Evolutionary conservation across 2,888 invertebrate genomes (phyloP).

Genomic region (Saturnia japonica): DNA sequence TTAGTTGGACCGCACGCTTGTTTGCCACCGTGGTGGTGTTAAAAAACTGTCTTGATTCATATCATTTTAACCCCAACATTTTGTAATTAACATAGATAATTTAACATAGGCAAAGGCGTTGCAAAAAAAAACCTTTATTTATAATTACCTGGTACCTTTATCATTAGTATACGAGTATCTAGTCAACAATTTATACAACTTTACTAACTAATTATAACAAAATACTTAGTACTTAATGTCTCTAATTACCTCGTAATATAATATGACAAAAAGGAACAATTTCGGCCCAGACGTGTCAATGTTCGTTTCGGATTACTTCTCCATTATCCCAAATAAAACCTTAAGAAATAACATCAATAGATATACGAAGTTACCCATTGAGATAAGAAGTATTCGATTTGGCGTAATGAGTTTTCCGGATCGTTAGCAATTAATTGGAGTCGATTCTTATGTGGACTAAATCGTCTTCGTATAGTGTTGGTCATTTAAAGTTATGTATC

Average conservation of each 20-base stretch:
- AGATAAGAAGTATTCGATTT: constrained; percentile 38
- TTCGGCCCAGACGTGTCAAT: background rate
- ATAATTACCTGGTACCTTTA: too few species aligned
- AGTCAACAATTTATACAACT: background rate
- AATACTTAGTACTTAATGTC: background rate
- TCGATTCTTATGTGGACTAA: constrained; percentile 33
- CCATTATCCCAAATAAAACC: constrained; percentile 7
- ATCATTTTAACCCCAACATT: too few species aligned
- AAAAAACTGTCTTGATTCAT: too few species aligned
- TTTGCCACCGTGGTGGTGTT: too few species aligned
- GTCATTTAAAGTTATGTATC: constrained; percentile 13
- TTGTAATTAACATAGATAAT: too few species aligned
- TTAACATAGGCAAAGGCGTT: too few species aligned
- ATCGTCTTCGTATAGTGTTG: constrained; percentile 6
- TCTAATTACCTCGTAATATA: background rate
- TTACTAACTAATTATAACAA: background rate
- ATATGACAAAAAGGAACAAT: background rate
- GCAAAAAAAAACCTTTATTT: too few species aligned
- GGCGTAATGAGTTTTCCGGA: constrained; percentile 39
- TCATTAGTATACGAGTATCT: background rate
- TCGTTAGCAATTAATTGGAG: constrained; percentile 51
- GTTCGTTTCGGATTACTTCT: background rate
- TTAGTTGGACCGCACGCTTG: too few species aligned
- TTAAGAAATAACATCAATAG: constrained; percentile 12
- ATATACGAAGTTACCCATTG: constrained; percentile 24